Evolutionary conservation across 2,888 invertebrate species (phyloP).

Genomic region (Beris chalybata): DNA sequence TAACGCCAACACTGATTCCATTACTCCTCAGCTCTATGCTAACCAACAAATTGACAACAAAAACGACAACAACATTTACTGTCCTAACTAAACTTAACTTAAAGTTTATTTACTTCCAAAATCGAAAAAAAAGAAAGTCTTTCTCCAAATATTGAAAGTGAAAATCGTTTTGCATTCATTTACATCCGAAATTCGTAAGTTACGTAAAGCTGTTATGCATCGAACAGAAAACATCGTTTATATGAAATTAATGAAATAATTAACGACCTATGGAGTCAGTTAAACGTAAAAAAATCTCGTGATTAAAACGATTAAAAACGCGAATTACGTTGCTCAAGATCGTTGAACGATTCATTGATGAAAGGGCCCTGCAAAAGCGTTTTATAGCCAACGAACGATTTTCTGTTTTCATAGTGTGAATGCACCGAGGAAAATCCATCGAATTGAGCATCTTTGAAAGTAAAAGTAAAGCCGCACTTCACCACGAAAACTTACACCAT

Average conservation of each 20-base stretch:
- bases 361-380: neutral
- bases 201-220: conserved; percentile 30
- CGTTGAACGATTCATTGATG: neutral
- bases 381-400: neutral
- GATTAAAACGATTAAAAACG: neutral
- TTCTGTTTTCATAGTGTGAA: neutral
- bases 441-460: neutral
- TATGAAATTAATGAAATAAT: conserved; percentile 17
- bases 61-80: too few species aligned
- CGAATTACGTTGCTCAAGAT: neutral
- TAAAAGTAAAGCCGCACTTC: conserved; percentile 9
- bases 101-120: conserved; percentile 29
- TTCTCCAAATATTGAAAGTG: conserved; percentile 31
- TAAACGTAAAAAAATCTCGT: conserved; percentile 1
- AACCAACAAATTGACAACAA: too few species aligned
- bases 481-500: conserved; percentile 1
- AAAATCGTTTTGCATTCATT: conserved; percentile 29
- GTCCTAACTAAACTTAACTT: neutral
- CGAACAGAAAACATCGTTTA: conserved; percentile 5
- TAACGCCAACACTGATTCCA: too few species aligned
- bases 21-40: too few species aligned
- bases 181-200: conserved; percentile 23
- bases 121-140: conserved; percentile 23
- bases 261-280: conserved; percentile 5
- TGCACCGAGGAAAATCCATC: neutral